A percentile compares a stretch with the other conserved stretches of the same genome.
Conservation (phyloP, 1,140 invertebrate genomes). For the Aphaenogaster ashmeadi region DNA sequence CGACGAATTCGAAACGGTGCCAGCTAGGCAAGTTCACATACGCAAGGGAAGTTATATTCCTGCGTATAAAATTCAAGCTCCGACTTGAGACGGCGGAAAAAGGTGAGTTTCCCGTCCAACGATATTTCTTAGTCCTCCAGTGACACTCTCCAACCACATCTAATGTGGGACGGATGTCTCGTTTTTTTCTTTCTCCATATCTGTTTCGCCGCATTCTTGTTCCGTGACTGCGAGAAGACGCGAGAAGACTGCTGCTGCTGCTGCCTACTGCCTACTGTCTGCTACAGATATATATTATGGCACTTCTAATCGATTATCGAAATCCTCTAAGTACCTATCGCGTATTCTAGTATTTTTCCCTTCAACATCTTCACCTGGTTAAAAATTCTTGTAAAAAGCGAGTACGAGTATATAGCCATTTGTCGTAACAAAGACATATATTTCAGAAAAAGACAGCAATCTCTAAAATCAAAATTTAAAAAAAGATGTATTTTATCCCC, state of each 20-base stretch:
- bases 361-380: slow-evolving; percentile 14
- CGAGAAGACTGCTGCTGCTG: neutral
- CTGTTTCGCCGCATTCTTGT: slow-evolving; percentile 14
- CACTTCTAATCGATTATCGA: slow-evolving; percentile 69
- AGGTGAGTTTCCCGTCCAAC: neutral
- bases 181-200: slow-evolving; percentile 10
- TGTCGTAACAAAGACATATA: neutral
- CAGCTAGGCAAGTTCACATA: slow-evolving; percentile 19
- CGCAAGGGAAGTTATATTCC: slow-evolving; percentile 27
- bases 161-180: neutral
- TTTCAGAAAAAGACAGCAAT: neutral
- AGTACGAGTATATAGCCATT: neutral
- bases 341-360: slow-evolving; percentile 41
- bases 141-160: neutral
- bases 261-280: neutral
- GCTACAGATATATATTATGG: slow-evolving; percentile 33
- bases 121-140: slow-evolving; percentile 11
- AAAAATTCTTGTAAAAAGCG: slow-evolving; percentile 42
- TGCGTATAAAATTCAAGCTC: slow-evolving; percentile 43
- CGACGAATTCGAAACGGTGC: slow-evolving; percentile 7
- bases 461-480: neutral
- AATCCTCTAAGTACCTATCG: slow-evolving; percentile 52
- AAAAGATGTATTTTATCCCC: neutral
- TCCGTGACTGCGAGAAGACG: neutral
- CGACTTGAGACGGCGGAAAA: slow-evolving; percentile 22